Conservation (phyloP, 53 echinoderm and acorn worm species). For the Henricia sp. region DNA sequence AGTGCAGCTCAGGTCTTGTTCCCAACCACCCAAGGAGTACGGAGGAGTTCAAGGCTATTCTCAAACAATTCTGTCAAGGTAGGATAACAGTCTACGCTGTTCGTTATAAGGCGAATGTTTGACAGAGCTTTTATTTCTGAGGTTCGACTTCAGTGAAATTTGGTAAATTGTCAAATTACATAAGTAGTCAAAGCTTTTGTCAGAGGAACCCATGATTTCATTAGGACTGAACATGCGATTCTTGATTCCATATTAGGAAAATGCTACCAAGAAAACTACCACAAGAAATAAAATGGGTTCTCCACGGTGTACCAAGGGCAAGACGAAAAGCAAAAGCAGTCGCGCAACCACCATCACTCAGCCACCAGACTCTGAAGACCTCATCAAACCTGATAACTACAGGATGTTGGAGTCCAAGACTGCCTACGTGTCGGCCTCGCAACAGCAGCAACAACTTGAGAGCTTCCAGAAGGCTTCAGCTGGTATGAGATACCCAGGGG, state of each 20-base stretch:
- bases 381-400: conserved; percentile 86
- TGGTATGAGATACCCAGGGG: too few relatives aligned
- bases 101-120: background rate
- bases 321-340: conserved; percentile 75
- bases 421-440: conserved; percentile 51
- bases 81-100: background rate
- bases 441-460: conserved; percentile 82
- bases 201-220: too few relatives aligned
- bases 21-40: conserved; percentile 83
- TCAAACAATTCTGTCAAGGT: conserved; percentile 98
- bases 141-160: too few relatives aligned
- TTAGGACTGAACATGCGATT: background rate
- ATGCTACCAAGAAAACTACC: conserved; percentile 82
- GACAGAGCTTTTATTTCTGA: too few relatives aligned
- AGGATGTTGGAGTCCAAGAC: conserved; percentile 72
- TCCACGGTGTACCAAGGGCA: conserved; percentile 79
- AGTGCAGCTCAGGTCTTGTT: conserved; percentile 91
- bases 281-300: conserved; percentile 75
- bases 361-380: conserved; percentile 80
- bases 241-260: conserved; percentile 72
- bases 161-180: too few relatives aligned
- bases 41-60: conserved; percentile 94
- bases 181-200: too few relatives aligned
- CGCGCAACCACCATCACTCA: conserved; percentile 84
- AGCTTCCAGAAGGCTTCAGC: conserved; percentile 96